These are phyloP conservation scores for Ceratina calcarata DNA, from an alignment of 1,140 invertebrate genomes.

Conservation along the genomic window DNA sequence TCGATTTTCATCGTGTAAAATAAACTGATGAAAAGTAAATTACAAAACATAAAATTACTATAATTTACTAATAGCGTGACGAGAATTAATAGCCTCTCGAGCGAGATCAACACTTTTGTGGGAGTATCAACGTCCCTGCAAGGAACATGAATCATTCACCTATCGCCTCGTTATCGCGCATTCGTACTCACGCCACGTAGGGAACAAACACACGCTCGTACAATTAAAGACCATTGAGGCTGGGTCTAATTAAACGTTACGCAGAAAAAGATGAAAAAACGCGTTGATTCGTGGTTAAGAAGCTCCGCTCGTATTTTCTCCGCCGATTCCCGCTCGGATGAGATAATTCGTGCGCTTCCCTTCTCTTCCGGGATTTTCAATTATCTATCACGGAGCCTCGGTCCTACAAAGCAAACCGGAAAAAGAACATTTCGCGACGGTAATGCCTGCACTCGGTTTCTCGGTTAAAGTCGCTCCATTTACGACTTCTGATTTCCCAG, in stretches of 20 bases:
- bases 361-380: background rate
- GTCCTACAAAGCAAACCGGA: conserved; percentile 5
- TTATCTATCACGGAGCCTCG: conserved; percentile 3
- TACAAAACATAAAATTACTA: background rate
- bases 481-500: background rate
- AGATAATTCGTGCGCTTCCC: conserved; percentile 5
- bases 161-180: conserved; percentile 9
- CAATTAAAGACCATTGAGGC: conserved; percentile 12
- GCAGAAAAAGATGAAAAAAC: background rate
- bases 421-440: conserved; percentile 7
- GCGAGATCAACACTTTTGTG: background rate
- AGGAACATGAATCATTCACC: background rate
- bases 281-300: background rate
- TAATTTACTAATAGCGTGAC: background rate
- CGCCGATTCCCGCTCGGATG: background rate
- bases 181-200: background rate
- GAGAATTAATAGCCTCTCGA: background rate
- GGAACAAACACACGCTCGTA: background rate
- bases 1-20: too few relatives aligned
- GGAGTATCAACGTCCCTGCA: background rate
- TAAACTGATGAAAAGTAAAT: too few relatives aligned
- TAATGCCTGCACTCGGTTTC: conserved; percentile 3
- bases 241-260: conserved; percentile 22
- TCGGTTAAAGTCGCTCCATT: background rate
- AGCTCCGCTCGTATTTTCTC: background rate